Conservation (phyloP, 2,888 invertebrate species). For the Lepidochrysops patricia region DNA sequence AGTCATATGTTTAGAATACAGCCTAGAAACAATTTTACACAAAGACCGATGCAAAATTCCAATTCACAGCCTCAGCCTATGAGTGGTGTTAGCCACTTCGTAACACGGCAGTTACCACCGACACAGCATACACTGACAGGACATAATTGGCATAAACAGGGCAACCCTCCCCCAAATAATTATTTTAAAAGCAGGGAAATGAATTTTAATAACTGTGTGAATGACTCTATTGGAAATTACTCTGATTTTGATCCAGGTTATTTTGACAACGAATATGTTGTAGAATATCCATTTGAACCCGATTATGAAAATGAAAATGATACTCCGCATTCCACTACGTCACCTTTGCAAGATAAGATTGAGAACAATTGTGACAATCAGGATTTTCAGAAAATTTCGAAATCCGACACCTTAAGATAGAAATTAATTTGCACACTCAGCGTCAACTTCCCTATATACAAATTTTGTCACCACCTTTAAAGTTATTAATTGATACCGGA, state of each 20-base stretch:
- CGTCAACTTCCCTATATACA: slow-evolving; percentile 18
- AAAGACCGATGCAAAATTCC: background rate
- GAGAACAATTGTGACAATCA: background rate
- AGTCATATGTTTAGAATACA: slow-evolving; percentile 12
- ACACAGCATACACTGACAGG: slow-evolving; percentile 17
- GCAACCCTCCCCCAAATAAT: slow-evolving; percentile 26
- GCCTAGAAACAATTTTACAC: background rate
- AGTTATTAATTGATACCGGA: slow-evolving; percentile 18
- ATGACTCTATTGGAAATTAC: slow-evolving; percentile 7
- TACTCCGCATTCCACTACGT: background rate
- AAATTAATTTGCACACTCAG: slow-evolving; percentile 18
- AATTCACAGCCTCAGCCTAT: slow-evolving; percentile 13
- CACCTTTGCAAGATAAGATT: background rate
- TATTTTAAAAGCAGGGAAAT: slow-evolving; percentile 27
- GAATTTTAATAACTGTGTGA: slow-evolving; percentile 22
- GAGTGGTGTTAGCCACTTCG: slow-evolving; percentile 19
- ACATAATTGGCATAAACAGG: slow-evolving; percentile 24
- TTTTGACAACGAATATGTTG: background rate
- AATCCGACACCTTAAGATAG: slow-evolving; percentile 17
- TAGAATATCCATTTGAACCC: background rate
- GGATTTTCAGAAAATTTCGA: slow-evolving; percentile 12
- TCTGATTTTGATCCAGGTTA: background rate
- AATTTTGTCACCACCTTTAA: slow-evolving; percentile 14
- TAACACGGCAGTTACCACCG: slow-evolving; percentile 3
- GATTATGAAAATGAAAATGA: background rate